These are phyloP conservation scores for Eubucco bourcierii DNA, from an alignment of 2,113 vertebrate species.

Conservation along the genomic window DNA sequence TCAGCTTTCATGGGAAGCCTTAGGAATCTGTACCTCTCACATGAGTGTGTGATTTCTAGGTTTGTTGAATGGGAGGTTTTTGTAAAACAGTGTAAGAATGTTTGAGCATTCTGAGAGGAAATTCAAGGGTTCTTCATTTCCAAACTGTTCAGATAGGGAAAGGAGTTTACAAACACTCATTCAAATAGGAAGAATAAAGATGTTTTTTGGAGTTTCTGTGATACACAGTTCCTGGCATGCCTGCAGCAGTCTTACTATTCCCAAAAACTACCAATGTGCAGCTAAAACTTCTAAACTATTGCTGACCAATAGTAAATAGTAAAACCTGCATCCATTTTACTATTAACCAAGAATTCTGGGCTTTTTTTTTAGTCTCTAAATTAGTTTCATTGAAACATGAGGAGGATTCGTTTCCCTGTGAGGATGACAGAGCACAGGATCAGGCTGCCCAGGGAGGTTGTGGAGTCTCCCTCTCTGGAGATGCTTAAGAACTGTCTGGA, in stretches of 20 bases:
- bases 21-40: neutral
- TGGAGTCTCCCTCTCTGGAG: too few relatives aligned
- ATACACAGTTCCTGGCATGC: neutral
- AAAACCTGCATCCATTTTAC: neutral
- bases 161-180: neutral
- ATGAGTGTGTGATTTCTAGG: neutral
- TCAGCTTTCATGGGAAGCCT: neutral
- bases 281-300: neutral
- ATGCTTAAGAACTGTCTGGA: too few relatives aligned
- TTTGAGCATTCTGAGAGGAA: neutral
- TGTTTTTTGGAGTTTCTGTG: neutral
- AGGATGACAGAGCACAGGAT: too few relatives aligned
- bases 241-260: neutral
- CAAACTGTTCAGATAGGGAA: neutral
- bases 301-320: neutral
- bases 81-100: neutral
- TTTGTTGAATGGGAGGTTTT: conserved; percentile 26
- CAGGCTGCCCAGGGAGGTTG: too few relatives aligned
- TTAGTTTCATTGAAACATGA: neutral
- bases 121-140: neutral
- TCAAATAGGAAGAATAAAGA: neutral
- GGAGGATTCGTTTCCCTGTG: too few relatives aligned
- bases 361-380: neutral
- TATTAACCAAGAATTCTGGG: rapidly evolving
- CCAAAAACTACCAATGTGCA: neutral